Percentiles rank a stretch among this genome's conserved stretches.
These are phyloP conservation scores for Anguilla anguilla DNA, from an alignment of 2,797 vertebrate species.

Conservation along the genomic window DNA sequence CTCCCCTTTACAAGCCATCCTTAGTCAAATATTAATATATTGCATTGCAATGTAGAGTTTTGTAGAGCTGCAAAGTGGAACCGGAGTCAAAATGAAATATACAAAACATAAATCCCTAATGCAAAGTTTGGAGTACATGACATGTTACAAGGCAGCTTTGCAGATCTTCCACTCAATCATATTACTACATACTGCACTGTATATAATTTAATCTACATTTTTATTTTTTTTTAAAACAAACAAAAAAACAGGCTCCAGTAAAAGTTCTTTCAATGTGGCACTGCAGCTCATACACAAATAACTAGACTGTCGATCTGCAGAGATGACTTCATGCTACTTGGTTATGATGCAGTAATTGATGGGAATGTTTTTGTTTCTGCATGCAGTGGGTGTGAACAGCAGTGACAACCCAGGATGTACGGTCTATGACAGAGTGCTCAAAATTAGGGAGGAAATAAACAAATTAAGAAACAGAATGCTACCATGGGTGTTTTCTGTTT, in stretches of 20 bases:
- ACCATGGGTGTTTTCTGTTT: neutral
- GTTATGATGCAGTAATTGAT: neutral
- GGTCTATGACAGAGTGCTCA: neutral
- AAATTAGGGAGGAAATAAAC: neutral
- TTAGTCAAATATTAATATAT: slow-evolving; percentile 3
- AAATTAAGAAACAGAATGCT: neutral
- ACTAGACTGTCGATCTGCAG: neutral
- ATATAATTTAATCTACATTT: neutral
- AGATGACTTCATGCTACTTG: neutral
- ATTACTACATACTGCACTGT: neutral
- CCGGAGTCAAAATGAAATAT: neutral
- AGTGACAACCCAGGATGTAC: neutral
- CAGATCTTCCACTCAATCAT: neutral
- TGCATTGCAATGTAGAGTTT: neutral
- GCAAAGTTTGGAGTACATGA: neutral
- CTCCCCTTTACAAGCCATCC: neutral
- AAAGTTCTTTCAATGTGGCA: neutral
- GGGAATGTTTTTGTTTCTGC: neutral
- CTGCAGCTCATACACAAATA: neutral
- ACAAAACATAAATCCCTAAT: neutral
- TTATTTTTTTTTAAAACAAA: neutral
- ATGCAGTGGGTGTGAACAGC: neutral
- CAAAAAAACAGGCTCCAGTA: neutral
- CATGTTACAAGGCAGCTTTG: neutral
- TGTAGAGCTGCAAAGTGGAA: neutral